These are phyloP conservation scores for Saccostrea cuccullata DNA, from an alignment of 1,140 invertebrate genomes.

Conservation along the genomic window DNA sequence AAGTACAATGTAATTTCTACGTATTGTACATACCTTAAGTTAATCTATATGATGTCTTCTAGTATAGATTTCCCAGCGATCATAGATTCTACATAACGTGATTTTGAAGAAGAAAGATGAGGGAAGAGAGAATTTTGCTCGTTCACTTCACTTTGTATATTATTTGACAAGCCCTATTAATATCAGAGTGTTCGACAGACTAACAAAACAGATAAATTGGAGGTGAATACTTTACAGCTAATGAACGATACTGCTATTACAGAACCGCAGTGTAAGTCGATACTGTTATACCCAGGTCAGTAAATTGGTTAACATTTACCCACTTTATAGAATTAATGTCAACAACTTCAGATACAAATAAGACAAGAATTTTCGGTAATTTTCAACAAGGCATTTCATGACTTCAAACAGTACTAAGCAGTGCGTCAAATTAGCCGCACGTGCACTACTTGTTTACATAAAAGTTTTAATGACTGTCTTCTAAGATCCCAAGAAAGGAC, in stretches of 20 bases:
- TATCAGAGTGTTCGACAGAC: neutral
- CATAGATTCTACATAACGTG: neutral
- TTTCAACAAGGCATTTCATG: slow-evolving; percentile 3
- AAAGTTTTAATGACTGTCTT: neutral
- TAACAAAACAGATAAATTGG: neutral
- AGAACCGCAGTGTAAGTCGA: neutral
- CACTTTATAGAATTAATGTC: neutral
- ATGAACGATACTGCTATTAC: neutral
- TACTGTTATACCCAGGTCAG: neutral
- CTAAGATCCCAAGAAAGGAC: neutral
- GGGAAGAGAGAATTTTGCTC: neutral
- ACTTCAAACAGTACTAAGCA: slow-evolving; percentile 3
- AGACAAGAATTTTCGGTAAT: slow-evolving; percentile 7
- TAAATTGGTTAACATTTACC: neutral
- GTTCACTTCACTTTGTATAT: neutral
- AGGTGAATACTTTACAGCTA: neutral
- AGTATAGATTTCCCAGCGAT: too few relatives aligned
- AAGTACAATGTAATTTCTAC: too few relatives aligned
- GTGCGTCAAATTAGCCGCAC: neutral
- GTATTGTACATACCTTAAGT: too few relatives aligned
- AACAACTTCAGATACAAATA: neutral
- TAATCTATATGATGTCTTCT: too few relatives aligned
- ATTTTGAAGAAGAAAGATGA: neutral
- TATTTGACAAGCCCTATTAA: neutral
- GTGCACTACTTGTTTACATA: neutral